These are phyloP conservation scores for Hydractinia symbiolongicarpus DNA, from an alignment of 30 jellyfish, hydroid and myxozoan genomes.

Conservation along the genomic window DNA sequence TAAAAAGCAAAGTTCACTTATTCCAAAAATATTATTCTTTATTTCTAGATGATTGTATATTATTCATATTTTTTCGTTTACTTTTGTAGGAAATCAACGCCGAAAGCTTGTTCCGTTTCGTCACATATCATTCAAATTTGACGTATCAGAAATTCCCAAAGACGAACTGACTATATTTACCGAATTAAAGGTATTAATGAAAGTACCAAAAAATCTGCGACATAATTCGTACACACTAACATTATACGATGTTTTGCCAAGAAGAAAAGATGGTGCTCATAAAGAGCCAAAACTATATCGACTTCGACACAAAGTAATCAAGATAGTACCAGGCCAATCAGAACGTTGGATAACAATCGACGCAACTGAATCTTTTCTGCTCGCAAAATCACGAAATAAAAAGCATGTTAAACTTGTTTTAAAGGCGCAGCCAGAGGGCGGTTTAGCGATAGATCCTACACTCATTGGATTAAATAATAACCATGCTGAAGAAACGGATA, in stretches of 20 bases:
- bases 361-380: neutral
- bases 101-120: conserved; percentile 26
- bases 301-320: conserved; percentile 3
- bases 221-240: neutral
- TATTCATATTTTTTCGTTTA: neutral
- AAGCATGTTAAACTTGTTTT: conserved; percentile 23
- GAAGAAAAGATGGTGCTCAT: conserved; percentile 6
- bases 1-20: too few species aligned
- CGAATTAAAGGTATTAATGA: conserved; percentile 22
- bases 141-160: conserved; percentile 17
- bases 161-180: conserved; percentile 7
- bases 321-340: neutral
- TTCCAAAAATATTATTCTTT: too few species aligned
- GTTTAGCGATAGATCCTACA: conserved; percentile 17
- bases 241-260: conserved; percentile 15
- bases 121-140: conserved; percentile 24
- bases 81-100: conserved; percentile 5
- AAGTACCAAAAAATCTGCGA: conserved; percentile 11
- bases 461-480: conserved; percentile 49
- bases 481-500: conserved; percentile 44
- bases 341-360: conserved; percentile 26
- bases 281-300: conserved; percentile 1
- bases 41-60: neutral
- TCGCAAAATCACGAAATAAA: neutral
- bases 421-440: conserved; percentile 21